Conservation (phyloP, 2,113 vertebrate species). For the Cyanocitta stelleri region DNA sequence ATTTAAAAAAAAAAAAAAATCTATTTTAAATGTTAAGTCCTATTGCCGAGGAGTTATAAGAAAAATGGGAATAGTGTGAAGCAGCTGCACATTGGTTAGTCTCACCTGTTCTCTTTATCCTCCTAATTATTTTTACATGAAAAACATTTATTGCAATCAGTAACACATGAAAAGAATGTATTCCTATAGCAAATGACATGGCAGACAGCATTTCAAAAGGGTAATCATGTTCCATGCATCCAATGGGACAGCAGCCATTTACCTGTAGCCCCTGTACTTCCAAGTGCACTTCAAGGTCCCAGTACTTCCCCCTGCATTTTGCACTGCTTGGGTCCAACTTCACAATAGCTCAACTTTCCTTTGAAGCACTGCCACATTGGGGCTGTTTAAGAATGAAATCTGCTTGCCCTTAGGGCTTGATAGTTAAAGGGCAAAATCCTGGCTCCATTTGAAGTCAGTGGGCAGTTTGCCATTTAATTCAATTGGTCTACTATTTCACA, state of each 20-base stretch:
- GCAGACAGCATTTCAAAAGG: not conserved
- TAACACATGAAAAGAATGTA: not conserved
- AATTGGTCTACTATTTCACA: slow-evolving; percentile 51
- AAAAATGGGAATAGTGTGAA: not conserved
- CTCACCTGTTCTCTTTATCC: not conserved
- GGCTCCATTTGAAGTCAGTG: slow-evolving; percentile 20
- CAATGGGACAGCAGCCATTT: not conserved
- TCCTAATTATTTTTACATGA: not conserved
- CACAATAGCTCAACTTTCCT: not conserved
- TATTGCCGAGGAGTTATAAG: not conserved
- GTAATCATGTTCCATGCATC: not conserved
- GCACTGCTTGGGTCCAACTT: not conserved
- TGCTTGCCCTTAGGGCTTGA: slow-evolving; percentile 25
- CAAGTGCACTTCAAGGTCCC: not conserved
- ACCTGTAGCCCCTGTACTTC: not conserved
- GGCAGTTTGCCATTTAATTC: slow-evolving; percentile 39
- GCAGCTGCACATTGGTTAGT: not conserved
- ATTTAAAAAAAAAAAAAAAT: not conserved
- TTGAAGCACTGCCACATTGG: not conserved
- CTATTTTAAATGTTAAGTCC: not conserved
- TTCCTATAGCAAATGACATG: not conserved
- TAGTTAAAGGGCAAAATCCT: slow-evolving; percentile 45
- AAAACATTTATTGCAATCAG: not conserved
- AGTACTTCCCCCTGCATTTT: not conserved
- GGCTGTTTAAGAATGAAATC: not conserved